Percentiles rank a stretch among this genome's conserved stretches.
These are phyloP conservation scores for Microplitis deprimator DNA, from an alignment of 2,888 invertebrate species.

Conservation along the genomic window DNA sequence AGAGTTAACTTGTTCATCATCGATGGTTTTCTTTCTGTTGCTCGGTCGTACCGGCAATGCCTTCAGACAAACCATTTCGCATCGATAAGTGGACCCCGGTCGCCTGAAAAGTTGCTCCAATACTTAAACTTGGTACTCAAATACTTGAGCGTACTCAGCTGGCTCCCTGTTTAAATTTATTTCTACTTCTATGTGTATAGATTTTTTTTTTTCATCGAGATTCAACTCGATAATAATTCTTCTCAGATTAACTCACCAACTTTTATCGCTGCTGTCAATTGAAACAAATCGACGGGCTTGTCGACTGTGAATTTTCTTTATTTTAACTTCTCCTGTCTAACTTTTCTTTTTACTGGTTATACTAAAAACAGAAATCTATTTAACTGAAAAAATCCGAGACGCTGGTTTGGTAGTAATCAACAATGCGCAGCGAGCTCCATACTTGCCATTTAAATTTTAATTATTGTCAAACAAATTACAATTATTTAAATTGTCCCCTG, in stretches of 20 bases:
- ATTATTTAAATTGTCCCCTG: slow-evolving; percentile 6
- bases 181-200: slow-evolving; percentile 12
- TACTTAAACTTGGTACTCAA: not conserved
- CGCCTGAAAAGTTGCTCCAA: slow-evolving; percentile 26
- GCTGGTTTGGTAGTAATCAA: no score
- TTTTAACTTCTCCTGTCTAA: no score
- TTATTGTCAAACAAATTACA: slow-evolving; percentile 2
- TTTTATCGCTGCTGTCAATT: slow-evolving; percentile 41
- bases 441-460: slow-evolving; percentile 5
- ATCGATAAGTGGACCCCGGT: slow-evolving; percentile 34
- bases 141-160: not conserved
- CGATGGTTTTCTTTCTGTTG: not conserved
- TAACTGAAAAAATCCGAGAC: not conserved
- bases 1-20: not conserved
- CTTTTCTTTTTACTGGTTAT: not conserved
- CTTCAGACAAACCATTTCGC: slow-evolving; percentile 34
- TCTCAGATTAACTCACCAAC: slow-evolving; percentile 39
- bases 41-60: not conserved
- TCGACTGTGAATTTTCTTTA: slow-evolving; percentile 20
- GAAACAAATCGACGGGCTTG: slow-evolving; percentile 37
- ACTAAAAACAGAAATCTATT: not conserved
- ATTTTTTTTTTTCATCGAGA: slow-evolving; percentile 39
- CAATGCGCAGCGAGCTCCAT: not conserved
- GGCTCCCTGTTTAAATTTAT: not conserved
- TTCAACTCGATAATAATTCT: slow-evolving; percentile 35